Evolutionary conservation across 2,797 vertebrate species (phyloP).

Genomic region (Chloroceryle amazona): DNA sequence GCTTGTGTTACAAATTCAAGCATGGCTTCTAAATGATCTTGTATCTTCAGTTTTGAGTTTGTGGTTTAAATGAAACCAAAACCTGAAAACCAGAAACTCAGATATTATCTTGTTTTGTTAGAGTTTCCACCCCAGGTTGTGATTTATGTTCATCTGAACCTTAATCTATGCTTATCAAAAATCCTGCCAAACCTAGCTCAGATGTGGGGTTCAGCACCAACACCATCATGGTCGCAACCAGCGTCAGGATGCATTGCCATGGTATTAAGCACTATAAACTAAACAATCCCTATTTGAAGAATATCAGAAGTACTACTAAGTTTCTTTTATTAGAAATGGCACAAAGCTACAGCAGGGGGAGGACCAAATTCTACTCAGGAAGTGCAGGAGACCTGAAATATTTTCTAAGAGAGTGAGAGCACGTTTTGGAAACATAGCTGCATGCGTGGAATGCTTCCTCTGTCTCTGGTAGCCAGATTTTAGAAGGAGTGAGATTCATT

Average conservation of each 20-base stretch:
- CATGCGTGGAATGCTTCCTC: fast-evolving
- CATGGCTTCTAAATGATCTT: fast-evolving
- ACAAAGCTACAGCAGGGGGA: background rate
- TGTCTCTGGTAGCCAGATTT: background rate
- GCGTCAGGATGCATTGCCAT: background rate
- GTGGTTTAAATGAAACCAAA: background rate
- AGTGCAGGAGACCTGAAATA: background rate
- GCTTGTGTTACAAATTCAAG: background rate
- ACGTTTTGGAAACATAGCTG: background rate
- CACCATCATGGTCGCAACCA: background rate
- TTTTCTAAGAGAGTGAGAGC: background rate
- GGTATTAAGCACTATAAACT: background rate
- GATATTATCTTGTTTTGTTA: background rate
- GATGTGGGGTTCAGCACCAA: background rate
- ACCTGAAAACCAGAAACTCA: background rate
- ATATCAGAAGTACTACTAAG: background rate
- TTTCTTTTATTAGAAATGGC: background rate
- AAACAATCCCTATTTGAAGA: background rate
- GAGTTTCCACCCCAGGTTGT: background rate
- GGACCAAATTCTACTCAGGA: background rate
- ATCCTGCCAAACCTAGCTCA: background rate
- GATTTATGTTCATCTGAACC: background rate
- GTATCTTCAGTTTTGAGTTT: background rate
- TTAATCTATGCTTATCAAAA: background rate
- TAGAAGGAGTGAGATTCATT: background rate